A percentile compares a stretch with the other conserved stretches of the same genome.
Evolutionary conservation across 2,113 vertebrate genomes (phyloP).

Genomic region (Cololabis saira): DNA sequence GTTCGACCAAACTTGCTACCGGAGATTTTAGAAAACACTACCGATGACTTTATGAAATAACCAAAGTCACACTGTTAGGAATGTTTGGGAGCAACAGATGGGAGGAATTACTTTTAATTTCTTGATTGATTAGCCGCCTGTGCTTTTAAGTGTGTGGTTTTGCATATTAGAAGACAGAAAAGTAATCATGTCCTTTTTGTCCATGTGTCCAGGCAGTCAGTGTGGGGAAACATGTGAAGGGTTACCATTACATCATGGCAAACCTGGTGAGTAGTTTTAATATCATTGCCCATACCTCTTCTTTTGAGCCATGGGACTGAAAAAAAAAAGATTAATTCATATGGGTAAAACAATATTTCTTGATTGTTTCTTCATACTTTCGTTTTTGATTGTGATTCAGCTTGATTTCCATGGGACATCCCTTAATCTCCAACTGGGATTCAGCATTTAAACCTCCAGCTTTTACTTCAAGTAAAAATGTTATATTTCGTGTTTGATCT

Average conservation of each 20-base stretch:
- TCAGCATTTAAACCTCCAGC: too few species aligned
- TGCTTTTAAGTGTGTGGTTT: conserved; percentile 1
- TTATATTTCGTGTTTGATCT: too few species aligned
- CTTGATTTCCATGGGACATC: too few species aligned
- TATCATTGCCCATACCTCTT: neutral
- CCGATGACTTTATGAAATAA: neutral
- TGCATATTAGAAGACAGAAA: neutral
- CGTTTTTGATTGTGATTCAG: too few species aligned
- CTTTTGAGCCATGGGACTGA: too few species aligned
- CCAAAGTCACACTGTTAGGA: neutral
- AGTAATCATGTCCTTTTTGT: conserved; percentile 15
- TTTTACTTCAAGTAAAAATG: too few species aligned
- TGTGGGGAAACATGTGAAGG: conserved; percentile 96
- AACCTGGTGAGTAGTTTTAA: conserved; percentile 89
- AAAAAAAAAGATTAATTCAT: too few species aligned
- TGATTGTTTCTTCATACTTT: too few species aligned
- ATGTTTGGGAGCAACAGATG: neutral
- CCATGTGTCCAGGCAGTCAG: conserved; percentile 87
- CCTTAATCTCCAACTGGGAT: too few species aligned
- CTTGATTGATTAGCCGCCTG: neutral
- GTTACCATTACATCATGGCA: conserved; percentile 96
- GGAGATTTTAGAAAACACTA: neutral
- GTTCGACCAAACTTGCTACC: neutral
- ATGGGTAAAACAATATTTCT: too few species aligned
- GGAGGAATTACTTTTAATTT: conserved; percentile 12